These are phyloP conservation scores for Melanostoma mellinum DNA, from an alignment of 2,888 invertebrate species.

Conservation along the genomic window DNA sequence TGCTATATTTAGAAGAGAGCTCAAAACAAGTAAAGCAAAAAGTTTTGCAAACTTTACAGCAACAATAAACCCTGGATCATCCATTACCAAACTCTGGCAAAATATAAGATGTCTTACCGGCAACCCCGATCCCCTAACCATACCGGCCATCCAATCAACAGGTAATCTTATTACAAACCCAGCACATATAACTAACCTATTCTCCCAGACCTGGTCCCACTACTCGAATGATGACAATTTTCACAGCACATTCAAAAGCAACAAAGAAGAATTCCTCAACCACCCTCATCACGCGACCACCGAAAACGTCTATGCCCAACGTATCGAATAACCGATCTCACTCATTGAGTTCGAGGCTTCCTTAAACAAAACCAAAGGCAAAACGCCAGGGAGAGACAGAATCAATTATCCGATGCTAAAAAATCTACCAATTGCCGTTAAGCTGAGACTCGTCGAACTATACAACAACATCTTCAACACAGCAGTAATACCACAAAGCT, in stretches of 20 bases:
- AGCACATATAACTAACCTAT: not conserved
- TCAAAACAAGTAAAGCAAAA: not conserved
- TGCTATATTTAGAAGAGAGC: constrained; percentile 2
- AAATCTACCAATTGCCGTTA: no score
- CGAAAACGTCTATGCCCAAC: no score
- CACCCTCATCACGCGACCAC: no score
- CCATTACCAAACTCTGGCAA: constrained; percentile 16
- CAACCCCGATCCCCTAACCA: not conserved
- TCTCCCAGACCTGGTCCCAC: not conserved
- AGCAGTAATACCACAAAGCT: no score
- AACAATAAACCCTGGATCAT: constrained; percentile 3
- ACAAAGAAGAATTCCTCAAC: no score
- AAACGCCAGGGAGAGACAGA: no score
- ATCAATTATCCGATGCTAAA: no score
- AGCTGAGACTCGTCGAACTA: no score
- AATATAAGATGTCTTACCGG: constrained; percentile 12
- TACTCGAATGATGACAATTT: no score
- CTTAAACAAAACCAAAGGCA: no score
- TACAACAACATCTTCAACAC: no score
- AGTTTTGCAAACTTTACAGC: constrained; percentile 10
- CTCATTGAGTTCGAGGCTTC: not conserved
- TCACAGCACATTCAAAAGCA: no score
- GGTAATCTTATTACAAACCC: not conserved
- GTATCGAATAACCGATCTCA: not conserved
- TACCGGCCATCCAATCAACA: not conserved